Evolutionary conservation across 1,140 invertebrate species (phyloP).

Genomic region (Dinothrombium tinctorium): DNA sequence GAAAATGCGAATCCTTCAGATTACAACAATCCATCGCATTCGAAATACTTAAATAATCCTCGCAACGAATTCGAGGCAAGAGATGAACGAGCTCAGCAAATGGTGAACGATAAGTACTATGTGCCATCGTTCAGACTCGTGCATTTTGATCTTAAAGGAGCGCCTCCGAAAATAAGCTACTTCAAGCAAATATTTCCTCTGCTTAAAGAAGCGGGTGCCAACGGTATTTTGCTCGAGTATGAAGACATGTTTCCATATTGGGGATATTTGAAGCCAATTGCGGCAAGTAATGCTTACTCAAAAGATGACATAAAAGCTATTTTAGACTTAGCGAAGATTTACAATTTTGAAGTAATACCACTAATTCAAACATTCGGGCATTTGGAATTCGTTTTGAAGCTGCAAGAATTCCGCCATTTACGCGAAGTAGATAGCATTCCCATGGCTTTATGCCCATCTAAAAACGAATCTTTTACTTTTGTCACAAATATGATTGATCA

Average conservation of each 20-base stretch:
- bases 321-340: constrained; percentile 33
- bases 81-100: constrained; percentile 4
- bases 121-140: constrained; percentile 26
- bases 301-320: constrained; percentile 38
- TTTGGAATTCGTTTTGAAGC: constrained; percentile 66
- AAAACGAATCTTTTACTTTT: constrained; percentile 38
- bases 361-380: constrained; percentile 89
- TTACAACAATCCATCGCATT: neutral
- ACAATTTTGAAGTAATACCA: constrained; percentile 56
- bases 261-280: constrained; percentile 36
- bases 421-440: constrained; percentile 50
- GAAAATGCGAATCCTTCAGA: neutral
- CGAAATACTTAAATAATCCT: neutral
- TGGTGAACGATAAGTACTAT: constrained; percentile 1
- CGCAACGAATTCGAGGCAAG: neutral
- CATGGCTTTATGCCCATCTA: constrained; percentile 57
- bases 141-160: constrained; percentile 50
- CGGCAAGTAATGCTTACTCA: constrained; percentile 51
- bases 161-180: constrained; percentile 37
- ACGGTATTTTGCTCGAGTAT: constrained; percentile 73
- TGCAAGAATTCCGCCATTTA: constrained; percentile 42
- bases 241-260: constrained; percentile 93
- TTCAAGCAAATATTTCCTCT: constrained; percentile 32
- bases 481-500: constrained; percentile 59
- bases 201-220: constrained; percentile 47